A percentile compares a stretch with the other conserved stretches of the same genome.
phyloP scores from a whole-genome alignment of 2,888 invertebrate species.

The Pteria penguin region DNA sequence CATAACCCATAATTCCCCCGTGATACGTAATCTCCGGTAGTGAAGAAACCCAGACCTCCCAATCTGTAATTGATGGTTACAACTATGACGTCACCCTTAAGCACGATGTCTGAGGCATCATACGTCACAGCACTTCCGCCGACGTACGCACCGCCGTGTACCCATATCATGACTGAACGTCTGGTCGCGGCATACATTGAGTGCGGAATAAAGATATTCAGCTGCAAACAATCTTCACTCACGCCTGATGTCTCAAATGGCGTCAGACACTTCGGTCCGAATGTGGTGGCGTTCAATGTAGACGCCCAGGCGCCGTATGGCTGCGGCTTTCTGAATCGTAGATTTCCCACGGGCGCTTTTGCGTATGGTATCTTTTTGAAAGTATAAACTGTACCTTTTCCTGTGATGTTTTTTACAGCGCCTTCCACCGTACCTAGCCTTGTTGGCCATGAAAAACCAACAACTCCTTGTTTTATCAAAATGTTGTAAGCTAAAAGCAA shows the following conservation, averaged over 20 bases:
- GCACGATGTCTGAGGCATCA: constrained; percentile 86
- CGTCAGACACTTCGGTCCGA: constrained; percentile 55
- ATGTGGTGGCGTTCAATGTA: constrained; percentile 40
- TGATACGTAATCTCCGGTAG: constrained; percentile 87
- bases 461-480: too few species aligned
- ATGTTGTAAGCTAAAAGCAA: too few species aligned
- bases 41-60: constrained; percentile 95
- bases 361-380: constrained; percentile 54
- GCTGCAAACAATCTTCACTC: constrained; percentile 96
- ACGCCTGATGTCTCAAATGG: too few species aligned
- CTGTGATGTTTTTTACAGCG: too few species aligned
- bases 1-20: constrained; percentile 94
- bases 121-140: constrained; percentile 91
- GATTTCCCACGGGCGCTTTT: constrained; percentile 48
- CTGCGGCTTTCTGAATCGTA: constrained; percentile 49
- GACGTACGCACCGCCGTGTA: constrained; percentile 96
- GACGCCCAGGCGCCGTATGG: constrained; percentile 34
- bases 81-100: constrained; percentile 94
- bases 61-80: constrained; percentile 95
- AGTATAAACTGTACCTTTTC: constrained; percentile 36
- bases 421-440: too few species aligned
- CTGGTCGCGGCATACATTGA: constrained; percentile 1
- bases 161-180: constrained; percentile 92
- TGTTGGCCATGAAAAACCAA: too few species aligned
- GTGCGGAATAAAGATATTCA: constrained; percentile 94